Evolutionary conservation across 2,888 invertebrate species (phyloP).

Genomic region (Drosophila limbata): DNA sequence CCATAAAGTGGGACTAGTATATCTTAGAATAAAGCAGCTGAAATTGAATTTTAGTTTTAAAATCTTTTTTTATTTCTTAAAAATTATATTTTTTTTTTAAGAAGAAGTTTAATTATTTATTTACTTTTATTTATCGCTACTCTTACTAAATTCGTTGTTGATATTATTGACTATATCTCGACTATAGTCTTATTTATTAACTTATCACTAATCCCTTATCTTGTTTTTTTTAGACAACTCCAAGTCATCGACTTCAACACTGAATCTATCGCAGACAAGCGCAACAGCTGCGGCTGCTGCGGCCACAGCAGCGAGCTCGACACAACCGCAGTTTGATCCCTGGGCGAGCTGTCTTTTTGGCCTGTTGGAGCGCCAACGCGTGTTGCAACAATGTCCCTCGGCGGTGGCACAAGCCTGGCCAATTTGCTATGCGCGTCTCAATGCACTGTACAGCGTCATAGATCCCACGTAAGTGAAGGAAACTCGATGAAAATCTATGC

Average conservation of each 20-base stretch:
- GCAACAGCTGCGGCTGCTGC: constrained; percentile 60
- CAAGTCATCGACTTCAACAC: constrained; percentile 84
- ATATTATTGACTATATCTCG: too few species aligned
- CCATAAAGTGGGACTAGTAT: too few species aligned
- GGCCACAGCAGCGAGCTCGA: constrained; percentile 41
- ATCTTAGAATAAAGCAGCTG: too few species aligned
- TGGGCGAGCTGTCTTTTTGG: constrained; percentile 96
- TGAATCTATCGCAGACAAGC: constrained; percentile 83
- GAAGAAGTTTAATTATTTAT: too few species aligned
- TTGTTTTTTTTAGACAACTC: constrained; percentile 79
- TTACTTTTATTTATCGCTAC: too few species aligned
- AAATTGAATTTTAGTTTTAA: too few species aligned
- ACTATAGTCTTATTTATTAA: too few species aligned
- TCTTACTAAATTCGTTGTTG: too few species aligned
- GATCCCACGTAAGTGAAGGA: constrained; percentile 93
- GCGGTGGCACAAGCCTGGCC: constrained; percentile 98
- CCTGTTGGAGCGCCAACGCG: constrained; percentile 93
- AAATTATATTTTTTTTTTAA: too few species aligned
- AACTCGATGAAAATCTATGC: not conserved
- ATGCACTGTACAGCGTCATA: constrained; percentile 95
- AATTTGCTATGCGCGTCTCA: constrained; percentile 95
- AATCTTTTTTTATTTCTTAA: too few species aligned
- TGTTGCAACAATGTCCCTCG: constrained; percentile 93
- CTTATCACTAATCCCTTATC: not conserved
- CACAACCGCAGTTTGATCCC: constrained; percentile 89